These are phyloP conservation scores for Plestiodon gilberti DNA, from an alignment of 2,113 vertebrate genomes.

Conservation along the genomic window DNA sequence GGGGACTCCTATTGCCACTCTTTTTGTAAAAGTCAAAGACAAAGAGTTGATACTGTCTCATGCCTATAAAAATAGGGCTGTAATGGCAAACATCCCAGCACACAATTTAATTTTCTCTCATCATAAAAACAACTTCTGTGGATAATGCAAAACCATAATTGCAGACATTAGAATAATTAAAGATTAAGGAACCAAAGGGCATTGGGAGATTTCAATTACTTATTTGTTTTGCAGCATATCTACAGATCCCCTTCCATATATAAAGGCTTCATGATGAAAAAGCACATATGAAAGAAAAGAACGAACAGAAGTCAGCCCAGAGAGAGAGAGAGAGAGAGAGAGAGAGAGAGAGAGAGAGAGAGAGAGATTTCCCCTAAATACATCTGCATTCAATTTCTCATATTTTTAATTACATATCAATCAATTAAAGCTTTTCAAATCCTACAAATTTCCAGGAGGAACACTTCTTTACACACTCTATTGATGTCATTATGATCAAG, in stretches of 20 bases:
- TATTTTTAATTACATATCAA: slow-evolving; percentile 32
- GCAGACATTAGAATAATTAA: slow-evolving; percentile 45
- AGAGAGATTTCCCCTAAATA: not conserved
- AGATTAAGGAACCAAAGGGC: slow-evolving; percentile 41
- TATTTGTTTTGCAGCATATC: slow-evolving; percentile 39
- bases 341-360: not conserved
- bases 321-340: not conserved
- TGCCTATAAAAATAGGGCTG: not conserved
- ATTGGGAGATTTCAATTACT: slow-evolving; percentile 26
- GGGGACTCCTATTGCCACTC: not conserved
- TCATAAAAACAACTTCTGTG: slow-evolving; percentile 36
- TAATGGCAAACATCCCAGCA: slow-evolving; percentile 15
- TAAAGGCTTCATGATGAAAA: not conserved
- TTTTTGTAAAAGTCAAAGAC: slow-evolving; percentile 7
- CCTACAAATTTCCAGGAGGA: not conserved
- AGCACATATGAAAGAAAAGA: slow-evolving; percentile 11
- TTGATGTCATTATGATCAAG: not conserved
- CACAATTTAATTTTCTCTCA: slow-evolving; percentile 48
- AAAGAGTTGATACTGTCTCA: not conserved
- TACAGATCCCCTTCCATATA: not conserved
- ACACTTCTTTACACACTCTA: not conserved
- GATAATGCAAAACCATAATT: slow-evolving; percentile 27
- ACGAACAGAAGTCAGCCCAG: not conserved
- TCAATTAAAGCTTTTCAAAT: slow-evolving; percentile 14
- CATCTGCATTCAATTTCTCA: slow-evolving; percentile 7